A percentile compares a stretch with the other conserved stretches of the same genome.
phyloP scores from a whole-genome alignment of 2,113 vertebrate genomes.

The Chamaetylas fuelleborni region DNA sequence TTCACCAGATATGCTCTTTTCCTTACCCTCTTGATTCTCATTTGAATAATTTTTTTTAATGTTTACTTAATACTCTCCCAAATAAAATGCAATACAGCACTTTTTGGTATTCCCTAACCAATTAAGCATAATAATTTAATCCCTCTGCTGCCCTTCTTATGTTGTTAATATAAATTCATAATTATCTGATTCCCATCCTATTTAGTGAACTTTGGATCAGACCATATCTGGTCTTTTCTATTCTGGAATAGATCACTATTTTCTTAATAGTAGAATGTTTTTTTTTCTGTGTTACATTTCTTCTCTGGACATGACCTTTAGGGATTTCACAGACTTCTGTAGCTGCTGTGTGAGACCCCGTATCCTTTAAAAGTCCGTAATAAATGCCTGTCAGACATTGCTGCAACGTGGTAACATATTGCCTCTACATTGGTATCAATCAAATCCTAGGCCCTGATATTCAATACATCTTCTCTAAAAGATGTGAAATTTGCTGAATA shows the following conservation, averaged over 20 bases:
- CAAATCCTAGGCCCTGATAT: slow-evolving; percentile 36
- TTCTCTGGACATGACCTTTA: slow-evolving; percentile 49
- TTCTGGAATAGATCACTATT: background rate
- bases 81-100: background rate
- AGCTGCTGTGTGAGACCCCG: background rate
- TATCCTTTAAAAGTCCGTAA: slow-evolving; percentile 65
- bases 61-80: background rate
- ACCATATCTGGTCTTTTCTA: background rate
- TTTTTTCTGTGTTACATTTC: background rate
- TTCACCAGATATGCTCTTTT: background rate
- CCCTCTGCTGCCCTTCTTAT: background rate
- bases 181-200: background rate
- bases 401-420: slow-evolving; percentile 61
- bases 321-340: slow-evolving; percentile 35
- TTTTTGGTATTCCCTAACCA: background rate
- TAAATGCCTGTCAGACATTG: slow-evolving; percentile 66
- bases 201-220: background rate
- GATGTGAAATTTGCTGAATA: slow-evolving; percentile 66
- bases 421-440: slow-evolving; percentile 62
- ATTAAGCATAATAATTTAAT: slow-evolving; percentile 18
- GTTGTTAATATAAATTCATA: slow-evolving; percentile 11
- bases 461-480: slow-evolving; percentile 62
- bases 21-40: background rate
- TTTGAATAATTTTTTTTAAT: background rate
- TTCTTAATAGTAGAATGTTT: background rate